Evolutionary conservation across 2,888 invertebrate genomes (phyloP).

Genomic region (Sarcophaga caerulescens): DNA sequence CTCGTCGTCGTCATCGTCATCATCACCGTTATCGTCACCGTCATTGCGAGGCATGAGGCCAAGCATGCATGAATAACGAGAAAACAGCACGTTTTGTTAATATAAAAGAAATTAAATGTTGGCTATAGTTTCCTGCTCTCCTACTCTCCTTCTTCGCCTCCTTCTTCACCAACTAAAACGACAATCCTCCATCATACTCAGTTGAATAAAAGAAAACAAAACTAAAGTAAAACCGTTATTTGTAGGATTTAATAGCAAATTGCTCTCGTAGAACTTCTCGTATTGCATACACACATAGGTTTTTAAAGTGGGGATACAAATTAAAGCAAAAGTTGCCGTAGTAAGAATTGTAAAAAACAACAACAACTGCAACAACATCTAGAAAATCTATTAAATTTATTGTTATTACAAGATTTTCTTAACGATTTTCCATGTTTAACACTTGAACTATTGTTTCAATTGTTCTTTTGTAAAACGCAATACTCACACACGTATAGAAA

Average conservation of each 20-base stretch:
- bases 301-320: neutral
- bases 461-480: conserved; percentile 40
- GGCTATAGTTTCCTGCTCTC: conserved; percentile 17
- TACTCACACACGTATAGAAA: neutral
- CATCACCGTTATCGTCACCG: no score
- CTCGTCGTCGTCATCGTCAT: conserved; percentile 20
- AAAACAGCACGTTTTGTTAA: conserved; percentile 62
- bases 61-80: conserved; percentile 31
- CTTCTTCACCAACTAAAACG: neutral
- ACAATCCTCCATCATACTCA: neutral
- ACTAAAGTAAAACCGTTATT: conserved; percentile 8
- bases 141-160: neutral
- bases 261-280: neutral
- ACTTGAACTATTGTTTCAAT: conserved; percentile 49
- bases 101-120: conserved; percentile 51
- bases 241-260: conserved; percentile 26
- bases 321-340: neutral
- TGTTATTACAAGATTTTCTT: conserved; percentile 61
- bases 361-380: conserved; percentile 14
- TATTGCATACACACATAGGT: neutral
- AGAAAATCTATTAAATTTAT: conserved; percentile 62
- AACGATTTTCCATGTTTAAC: conserved; percentile 55
- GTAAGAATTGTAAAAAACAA: neutral
- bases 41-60: conserved; percentile 45
- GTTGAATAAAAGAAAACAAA: neutral